Evolutionary conservation across 2,113 vertebrate species (phyloP), one percentile per base, ranked within the genome.

Genomic region (Cariama cristata): DNA sequence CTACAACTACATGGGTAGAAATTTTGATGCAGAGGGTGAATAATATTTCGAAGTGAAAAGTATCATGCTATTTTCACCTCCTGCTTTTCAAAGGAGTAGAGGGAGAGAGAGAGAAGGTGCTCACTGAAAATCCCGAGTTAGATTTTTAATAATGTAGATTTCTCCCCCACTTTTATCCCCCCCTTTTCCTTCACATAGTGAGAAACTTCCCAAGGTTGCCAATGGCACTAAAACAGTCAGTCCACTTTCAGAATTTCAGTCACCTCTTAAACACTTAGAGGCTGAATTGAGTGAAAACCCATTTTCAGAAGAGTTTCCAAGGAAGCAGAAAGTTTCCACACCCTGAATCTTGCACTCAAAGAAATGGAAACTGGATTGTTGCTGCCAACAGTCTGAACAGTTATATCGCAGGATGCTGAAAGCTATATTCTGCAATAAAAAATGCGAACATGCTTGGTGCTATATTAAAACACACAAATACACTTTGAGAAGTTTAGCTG

Each of bases 211-310:
- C 5, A 14, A n/a, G 69, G 53, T 81, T 98, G 98, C 98, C 98
- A 98, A 96, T 82, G 59, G 88, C 91, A 91, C 93, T 97, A 97
- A 98, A 98, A 74, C 91, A 94, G 97, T 94, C 98, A 90, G 98
- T 93, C 97, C 97, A 98, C 98, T 98, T 98, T 98, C 98, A 98
- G 98, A 97, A 98, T 98, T 97, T 98, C 98, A 98, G 97, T 98
- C 98, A 98, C 98, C 98, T 98, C 98, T 98, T 98, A 98, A 98
- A 98, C 98, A 98, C 98, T 98, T 98, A 97, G 97, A 95, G 90
- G 88, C 97, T 91, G 97, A 98, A 98, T 94, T 90, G 98, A 98
- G 98, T 98, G 98, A 98, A 98, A 98, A 98, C 98, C 98, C 83
- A 3, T 97, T 98, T 98, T 98, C 96, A 98, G 98, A 98, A 97